phyloP scores from a whole-genome alignment of 2,888 invertebrate species.

The Panopea generosa region DNA sequence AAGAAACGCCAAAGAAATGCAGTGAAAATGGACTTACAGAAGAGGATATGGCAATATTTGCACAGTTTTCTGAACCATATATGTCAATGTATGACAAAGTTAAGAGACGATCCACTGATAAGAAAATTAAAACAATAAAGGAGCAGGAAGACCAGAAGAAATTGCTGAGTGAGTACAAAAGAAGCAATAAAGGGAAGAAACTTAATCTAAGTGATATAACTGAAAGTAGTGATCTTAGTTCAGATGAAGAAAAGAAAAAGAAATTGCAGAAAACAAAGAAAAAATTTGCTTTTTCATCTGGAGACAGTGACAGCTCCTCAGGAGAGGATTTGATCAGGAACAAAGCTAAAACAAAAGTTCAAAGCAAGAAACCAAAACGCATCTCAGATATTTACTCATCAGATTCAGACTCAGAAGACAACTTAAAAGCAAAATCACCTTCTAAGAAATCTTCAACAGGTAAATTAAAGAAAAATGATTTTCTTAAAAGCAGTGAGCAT shows the following conservation, averaged over 20 bases:
- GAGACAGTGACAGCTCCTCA: conserved; percentile 54
- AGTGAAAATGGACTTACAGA: conserved; percentile 58
- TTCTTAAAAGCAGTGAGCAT: conserved; percentile 30
- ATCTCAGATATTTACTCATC: conserved; percentile 69
- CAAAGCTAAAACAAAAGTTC: conserved; percentile 40
- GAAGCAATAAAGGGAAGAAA: conserved; percentile 71
- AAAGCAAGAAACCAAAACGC: conserved; percentile 60
- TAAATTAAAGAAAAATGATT: conserved; percentile 49
- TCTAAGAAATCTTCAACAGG: conserved; percentile 56
- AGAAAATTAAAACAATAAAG: conserved; percentile 84
- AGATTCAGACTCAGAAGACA: conserved; percentile 64
- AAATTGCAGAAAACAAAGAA: conserved; percentile 42
- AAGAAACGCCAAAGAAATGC: conserved; percentile 49
- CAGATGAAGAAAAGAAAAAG: conserved; percentile 67
- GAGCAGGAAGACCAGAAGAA: conserved; percentile 67
- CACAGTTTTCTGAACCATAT: conserved; percentile 89
- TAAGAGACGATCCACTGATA: conserved; percentile 78
- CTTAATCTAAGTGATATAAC: conserved; percentile 68
- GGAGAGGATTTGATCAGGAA: conserved; percentile 36
- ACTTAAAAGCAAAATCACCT: conserved; percentile 43
- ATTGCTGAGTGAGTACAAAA: conserved; percentile 68
- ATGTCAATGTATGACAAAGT: conserved; percentile 98
- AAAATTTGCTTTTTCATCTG: conserved; percentile 56
- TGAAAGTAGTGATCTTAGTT: conserved; percentile 69
- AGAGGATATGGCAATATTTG: conserved; percentile 67